A percentile compares a stretch with the other conserved stretches of the same genome.
Conservation (phyloP, 2,113 vertebrate species). For the Larimichthys polyactis region DNA sequence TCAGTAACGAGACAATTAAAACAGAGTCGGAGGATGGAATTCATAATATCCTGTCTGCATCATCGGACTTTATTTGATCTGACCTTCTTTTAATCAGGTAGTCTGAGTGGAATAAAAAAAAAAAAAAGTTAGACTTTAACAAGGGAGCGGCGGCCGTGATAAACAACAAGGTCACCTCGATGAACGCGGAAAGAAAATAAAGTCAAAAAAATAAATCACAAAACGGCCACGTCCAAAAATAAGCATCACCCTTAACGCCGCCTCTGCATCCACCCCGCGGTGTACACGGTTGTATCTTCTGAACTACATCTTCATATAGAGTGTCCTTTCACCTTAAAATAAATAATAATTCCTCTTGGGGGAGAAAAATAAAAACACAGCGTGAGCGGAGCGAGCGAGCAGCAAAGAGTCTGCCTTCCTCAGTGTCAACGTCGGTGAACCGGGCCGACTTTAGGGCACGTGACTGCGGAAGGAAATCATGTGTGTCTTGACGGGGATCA, state of each 20-base stretch:
- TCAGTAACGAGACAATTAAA: constrained; percentile 12
- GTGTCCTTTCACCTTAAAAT: not conserved
- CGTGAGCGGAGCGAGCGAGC: not conserved
- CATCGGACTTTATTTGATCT: not conserved
- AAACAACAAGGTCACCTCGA: not conserved
- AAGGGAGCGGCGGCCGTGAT: not conserved
- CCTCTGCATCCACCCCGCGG: not conserved
- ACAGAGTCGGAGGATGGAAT: constrained; percentile 15
- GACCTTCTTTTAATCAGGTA: not conserved
- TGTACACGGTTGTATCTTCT: not conserved
- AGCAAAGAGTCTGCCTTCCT: constrained; percentile 17
- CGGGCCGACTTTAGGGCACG: constrained; percentile 29
- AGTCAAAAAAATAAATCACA: not conserved
- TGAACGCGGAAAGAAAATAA: not conserved
- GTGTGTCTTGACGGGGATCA: constrained; percentile 38
- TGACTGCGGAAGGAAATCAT: constrained; percentile 49
- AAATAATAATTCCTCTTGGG: not conserved
- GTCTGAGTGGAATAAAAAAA: not conserved
- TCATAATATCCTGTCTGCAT: constrained; percentile 43
- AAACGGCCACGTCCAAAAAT: not conserved
- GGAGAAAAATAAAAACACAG: not conserved
- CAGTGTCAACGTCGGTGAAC: constrained; percentile 1
- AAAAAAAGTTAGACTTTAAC: not conserved
- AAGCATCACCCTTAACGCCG: not conserved
- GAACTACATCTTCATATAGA: not conserved